Evolutionary conservation across 2,797 vertebrate genomes (phyloP).

Genomic region (Phrynocephalus vlangalii): DNA sequence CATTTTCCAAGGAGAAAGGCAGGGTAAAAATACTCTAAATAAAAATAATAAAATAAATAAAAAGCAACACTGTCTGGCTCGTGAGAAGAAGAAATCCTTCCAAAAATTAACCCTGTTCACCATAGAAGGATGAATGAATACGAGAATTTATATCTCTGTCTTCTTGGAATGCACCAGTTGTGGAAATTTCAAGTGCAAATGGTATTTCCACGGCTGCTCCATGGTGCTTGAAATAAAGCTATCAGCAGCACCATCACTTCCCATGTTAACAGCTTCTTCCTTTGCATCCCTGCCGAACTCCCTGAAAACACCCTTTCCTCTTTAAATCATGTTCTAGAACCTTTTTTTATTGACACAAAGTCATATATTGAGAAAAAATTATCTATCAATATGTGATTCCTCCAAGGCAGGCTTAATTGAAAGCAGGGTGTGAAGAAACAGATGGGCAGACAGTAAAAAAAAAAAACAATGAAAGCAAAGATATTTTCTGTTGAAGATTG

Average conservation of each 20-base stretch:
- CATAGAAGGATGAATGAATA: neutral
- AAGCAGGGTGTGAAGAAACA: constrained; percentile 57
- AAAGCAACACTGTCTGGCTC: no score
- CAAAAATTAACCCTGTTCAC: no score
- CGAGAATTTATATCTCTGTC: neutral
- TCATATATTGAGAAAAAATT: constrained; percentile 42
- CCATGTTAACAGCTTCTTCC: constrained; percentile 20
- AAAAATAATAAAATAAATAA: no score
- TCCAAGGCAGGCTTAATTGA: constrained; percentile 54
- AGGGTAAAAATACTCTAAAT: no score
- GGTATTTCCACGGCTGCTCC: constrained; percentile 17
- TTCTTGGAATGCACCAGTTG: neutral
- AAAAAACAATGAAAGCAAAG: constrained; percentile 52
- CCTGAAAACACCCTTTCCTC: constrained; percentile 12
- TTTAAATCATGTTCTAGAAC: constrained; percentile 20
- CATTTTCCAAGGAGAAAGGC: no score
- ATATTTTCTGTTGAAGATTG: constrained; percentile 31
- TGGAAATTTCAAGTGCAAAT: constrained; percentile 1
- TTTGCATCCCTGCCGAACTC: neutral
- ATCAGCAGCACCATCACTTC: neutral
- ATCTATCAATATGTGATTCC: constrained; percentile 35
- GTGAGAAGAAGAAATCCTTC: no score
- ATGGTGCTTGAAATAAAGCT: constrained; percentile 27
- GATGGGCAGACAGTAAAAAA: constrained; percentile 49
- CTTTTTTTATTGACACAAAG: constrained; percentile 12